Percentiles rank a stretch among this genome's conserved stretches.
These are phyloP conservation scores for Helicolenus hilgendorfi DNA, from an alignment of 2,797 vertebrate species.

Conservation along the genomic window DNA sequence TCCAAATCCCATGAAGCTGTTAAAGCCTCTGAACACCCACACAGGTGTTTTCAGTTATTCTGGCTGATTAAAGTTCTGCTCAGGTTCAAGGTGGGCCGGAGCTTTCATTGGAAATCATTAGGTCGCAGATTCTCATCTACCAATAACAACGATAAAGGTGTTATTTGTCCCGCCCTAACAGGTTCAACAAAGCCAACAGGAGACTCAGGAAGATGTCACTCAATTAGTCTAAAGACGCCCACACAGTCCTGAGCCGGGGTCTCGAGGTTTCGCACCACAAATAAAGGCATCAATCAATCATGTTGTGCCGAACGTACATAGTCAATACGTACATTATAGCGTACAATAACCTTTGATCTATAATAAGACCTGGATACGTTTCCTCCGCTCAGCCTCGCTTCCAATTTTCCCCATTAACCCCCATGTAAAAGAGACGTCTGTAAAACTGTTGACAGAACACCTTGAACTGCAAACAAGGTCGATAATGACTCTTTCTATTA, in stretches of 20 bases:
- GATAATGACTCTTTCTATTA: too few relatives aligned
- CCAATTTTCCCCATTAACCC: too few relatives aligned
- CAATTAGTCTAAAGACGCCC: neutral
- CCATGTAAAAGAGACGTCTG: too few relatives aligned
- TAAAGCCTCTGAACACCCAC: neutral
- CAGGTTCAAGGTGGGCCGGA: too few relatives aligned
- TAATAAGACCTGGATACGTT: too few relatives aligned
- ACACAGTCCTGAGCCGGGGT: neutral
- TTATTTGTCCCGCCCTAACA: neutral
- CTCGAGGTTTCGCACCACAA: neutral
- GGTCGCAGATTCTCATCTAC: neutral
- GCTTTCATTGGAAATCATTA: neutral
- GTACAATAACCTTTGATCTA: too few relatives aligned
- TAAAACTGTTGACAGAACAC: too few relatives aligned
- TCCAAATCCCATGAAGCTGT: neutral
- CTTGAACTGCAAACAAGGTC: too few relatives aligned
- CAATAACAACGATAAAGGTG: neutral
- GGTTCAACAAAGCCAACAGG: neutral
- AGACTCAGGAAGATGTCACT: neutral
- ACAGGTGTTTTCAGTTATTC: neutral
- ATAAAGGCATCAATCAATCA: too few relatives aligned
- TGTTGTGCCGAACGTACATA: too few relatives aligned
- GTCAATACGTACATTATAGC: too few relatives aligned
- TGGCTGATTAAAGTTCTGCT: neutral
- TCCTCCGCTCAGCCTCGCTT: too few relatives aligned